phyloP scores from a whole-genome alignment of 2,888 invertebrate genomes.

The Trypoxylon attenuatum region DNA sequence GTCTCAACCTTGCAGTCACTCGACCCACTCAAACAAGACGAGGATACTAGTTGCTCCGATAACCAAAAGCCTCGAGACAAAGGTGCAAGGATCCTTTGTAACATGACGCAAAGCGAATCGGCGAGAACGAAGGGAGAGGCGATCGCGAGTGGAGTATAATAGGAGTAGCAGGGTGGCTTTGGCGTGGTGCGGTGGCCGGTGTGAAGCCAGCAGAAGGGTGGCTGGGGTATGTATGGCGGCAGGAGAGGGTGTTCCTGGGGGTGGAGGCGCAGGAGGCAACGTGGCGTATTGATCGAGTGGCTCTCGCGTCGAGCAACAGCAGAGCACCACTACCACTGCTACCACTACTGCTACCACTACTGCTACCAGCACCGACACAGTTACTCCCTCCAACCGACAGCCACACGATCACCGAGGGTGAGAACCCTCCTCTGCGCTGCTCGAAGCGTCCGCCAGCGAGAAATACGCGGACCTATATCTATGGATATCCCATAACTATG shows the following conservation, averaged over 20 bases:
- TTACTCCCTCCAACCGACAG: too few species aligned
- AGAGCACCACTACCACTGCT: constrained; percentile 59
- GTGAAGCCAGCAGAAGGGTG: constrained; percentile 35
- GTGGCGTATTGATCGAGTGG: constrained; percentile 75
- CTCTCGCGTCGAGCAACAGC: constrained; percentile 67
- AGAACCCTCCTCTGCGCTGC: too few species aligned
- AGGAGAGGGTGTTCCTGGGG: constrained; percentile 48
- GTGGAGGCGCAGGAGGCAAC: constrained; percentile 69
- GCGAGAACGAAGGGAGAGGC: neutral
- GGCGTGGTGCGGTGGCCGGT: constrained; percentile 15
- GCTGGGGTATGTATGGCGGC: constrained; percentile 17
- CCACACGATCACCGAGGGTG: too few species aligned
- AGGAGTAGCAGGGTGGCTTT: constrained; percentile 8
- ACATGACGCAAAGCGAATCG: constrained; percentile 1
- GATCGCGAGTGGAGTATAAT: neutral
- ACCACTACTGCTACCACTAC: too few species aligned
- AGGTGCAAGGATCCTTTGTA: neutral
- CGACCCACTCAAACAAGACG: too few species aligned
- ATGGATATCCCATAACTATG: too few species aligned
- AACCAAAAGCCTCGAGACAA: neutral
- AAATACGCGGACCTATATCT: too few species aligned
- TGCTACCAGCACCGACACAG: too few species aligned
- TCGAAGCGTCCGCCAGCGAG: too few species aligned
- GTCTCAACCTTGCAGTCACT: too few species aligned
- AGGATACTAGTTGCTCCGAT: neutral